A percentile compares a stretch with the other conserved stretches of the same genome.
phyloP scores from a whole-genome alignment of 2,888 invertebrate species.

The Taenaris catops region DNA sequence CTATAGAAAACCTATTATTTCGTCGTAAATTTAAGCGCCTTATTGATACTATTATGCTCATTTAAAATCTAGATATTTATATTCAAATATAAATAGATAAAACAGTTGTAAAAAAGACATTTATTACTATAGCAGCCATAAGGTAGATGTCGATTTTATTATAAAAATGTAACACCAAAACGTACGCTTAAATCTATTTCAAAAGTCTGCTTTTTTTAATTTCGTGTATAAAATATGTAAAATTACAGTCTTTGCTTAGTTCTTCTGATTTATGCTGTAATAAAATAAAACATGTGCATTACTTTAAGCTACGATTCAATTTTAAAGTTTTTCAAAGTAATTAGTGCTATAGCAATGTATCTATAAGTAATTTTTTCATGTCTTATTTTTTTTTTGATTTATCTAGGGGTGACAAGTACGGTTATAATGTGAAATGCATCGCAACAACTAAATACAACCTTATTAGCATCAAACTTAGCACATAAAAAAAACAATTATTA shows the following conservation, averaged over 20 bases:
- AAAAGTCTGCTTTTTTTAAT: constrained; percentile 1
- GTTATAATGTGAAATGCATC: no score
- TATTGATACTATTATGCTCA: constrained; percentile 20
- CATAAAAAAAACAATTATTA: no score
- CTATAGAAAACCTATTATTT: constrained; percentile 9
- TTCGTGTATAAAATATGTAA: constrained; percentile 12
- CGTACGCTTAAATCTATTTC: constrained; percentile 4
- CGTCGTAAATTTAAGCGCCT: constrained; percentile 12
- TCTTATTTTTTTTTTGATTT: no score
- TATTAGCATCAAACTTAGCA: no score
- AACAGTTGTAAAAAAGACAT: constrained; percentile 10
- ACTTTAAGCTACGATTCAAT: no score
- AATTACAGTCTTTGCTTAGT: constrained; percentile 18
- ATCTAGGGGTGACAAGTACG: no score
- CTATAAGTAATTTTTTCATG: no score
- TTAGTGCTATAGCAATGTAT: no score
- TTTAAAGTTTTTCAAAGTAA: no score
- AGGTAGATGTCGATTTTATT: constrained; percentile 8
- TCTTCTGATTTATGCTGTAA: constrained; percentile 2
- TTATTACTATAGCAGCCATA: constrained; percentile 10
- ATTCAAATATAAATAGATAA: constrained; percentile 20
- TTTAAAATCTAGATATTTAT: constrained; percentile 20
- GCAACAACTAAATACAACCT: no score
- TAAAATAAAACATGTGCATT: no score
- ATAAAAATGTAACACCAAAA: constrained; percentile 6